phyloP scores from a whole-genome alignment of 2,113 vertebrate genomes.

The Butorides virescens region DNA sequence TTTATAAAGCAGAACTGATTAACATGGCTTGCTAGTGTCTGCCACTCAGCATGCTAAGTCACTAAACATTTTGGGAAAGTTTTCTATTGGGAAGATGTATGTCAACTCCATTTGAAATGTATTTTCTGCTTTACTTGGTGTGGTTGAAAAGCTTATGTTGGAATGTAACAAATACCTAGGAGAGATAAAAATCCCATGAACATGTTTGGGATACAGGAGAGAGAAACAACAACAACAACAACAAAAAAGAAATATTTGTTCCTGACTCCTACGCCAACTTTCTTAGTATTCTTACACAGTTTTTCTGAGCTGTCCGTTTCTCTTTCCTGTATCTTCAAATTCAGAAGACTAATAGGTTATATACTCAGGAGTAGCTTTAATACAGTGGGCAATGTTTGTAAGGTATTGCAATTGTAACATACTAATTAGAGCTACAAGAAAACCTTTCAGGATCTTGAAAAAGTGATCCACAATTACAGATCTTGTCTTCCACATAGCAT shows the following conservation, averaged over 20 bases:
- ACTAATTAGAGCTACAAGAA: background rate
- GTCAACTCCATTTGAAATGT: background rate
- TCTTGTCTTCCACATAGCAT: background rate
- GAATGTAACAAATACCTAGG: background rate
- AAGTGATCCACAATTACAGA: background rate
- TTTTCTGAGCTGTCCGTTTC: background rate
- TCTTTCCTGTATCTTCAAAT: background rate
- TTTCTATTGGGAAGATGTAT: background rate
- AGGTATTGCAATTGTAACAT: background rate
- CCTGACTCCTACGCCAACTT: background rate
- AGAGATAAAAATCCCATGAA: background rate
- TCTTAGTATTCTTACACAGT: background rate
- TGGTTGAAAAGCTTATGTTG: background rate
- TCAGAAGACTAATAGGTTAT: background rate
- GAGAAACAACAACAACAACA: background rate
- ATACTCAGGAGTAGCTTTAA: background rate
- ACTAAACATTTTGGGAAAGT: background rate
- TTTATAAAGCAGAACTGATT: constrained; percentile 60
- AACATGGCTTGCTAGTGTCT: background rate
- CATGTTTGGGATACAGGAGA: background rate
- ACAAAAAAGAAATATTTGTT: background rate
- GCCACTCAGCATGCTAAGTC: background rate
- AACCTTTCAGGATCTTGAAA: background rate
- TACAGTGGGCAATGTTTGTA: background rate
- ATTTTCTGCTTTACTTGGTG: background rate